Conservation (phyloP, 1,140 invertebrate species). For the Trachymyrmex cornetzi region DNA sequence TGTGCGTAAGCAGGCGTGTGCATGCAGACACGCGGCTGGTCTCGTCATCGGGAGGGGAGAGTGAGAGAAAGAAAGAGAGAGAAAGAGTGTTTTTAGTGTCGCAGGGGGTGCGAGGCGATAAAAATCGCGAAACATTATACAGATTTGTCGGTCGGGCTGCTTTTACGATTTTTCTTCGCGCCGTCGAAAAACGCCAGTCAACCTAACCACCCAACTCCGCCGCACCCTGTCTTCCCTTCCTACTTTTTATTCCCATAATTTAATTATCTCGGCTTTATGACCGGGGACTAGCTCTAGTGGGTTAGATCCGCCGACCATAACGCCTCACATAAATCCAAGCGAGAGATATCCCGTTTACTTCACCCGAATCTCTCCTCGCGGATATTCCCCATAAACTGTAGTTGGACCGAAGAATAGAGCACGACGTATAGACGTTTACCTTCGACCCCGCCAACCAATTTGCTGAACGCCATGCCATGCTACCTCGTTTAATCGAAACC, state of each 20-base stretch:
- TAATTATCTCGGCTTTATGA: slow-evolving; percentile 84
- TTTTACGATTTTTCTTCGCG: slow-evolving; percentile 84
- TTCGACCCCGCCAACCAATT: slow-evolving; percentile 55
- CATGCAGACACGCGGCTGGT: slow-evolving; percentile 32
- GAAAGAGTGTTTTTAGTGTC: slow-evolving; percentile 62
- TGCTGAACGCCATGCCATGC: neutral
- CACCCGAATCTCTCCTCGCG: slow-evolving; percentile 60
- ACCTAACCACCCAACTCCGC: slow-evolving; percentile 31
- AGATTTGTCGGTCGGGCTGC: slow-evolving; percentile 85
- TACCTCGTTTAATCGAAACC: slow-evolving; percentile 12
- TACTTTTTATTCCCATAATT: slow-evolving; percentile 83
- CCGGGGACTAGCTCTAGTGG: slow-evolving; percentile 77
- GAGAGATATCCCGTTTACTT: slow-evolving; percentile 76
- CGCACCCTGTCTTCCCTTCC: slow-evolving; percentile 12
- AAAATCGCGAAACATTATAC: slow-evolving; percentile 85
- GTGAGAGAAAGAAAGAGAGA: neutral
- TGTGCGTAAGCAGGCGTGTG: slow-evolving; percentile 66
- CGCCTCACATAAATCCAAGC: slow-evolving; percentile 77
- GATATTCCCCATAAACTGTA: slow-evolving; percentile 67
- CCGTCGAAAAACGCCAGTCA: slow-evolving; percentile 55
- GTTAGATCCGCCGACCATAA: slow-evolving; percentile 78
- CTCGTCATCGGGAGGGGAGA: neutral
- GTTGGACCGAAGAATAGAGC: slow-evolving; percentile 58
- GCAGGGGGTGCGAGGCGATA: slow-evolving; percentile 77
- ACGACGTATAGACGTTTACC: slow-evolving; percentile 20